Evolutionary conservation across 2,888 invertebrate species (phyloP), one percentile per base, ranked within the genome.

Genomic region (Trichopoda pennipes): DNA sequence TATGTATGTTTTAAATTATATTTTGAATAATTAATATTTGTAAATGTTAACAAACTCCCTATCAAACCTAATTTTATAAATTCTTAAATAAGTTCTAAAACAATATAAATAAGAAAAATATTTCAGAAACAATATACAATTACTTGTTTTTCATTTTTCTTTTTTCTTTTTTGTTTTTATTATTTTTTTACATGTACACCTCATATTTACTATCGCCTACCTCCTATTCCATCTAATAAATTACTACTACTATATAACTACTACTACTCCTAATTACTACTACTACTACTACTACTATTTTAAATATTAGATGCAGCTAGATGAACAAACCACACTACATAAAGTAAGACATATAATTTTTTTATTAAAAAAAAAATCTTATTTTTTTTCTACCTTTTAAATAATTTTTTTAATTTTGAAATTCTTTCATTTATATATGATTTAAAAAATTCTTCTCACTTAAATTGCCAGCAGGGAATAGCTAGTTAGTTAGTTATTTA

Each of bases 271-370:
- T 28, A 58, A 86, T 49, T 58, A 82, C 72, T 56, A 79, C 74
- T 68, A 28, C 6, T 28, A 28, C 58, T 66, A 73, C 82, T 72
- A 64, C 63, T 73, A 79, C 84, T 72, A 84, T 81, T 85, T 32
- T 44, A 75, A 76, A 87, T 85, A 87, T 86, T 89, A 89, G 89
- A 86, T 89, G 89, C 89, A 89, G 90, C 89, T 89, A 89, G 89
- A 89, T 85, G 89, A 89, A 89, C 89, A 89, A 86, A 89, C 89
- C 87, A 89, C 89, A 89, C 87, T 89, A 88, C 89, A 89, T 89
- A 89, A 89, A 89, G 89, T 89, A 89, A 89, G 89, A 84, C 85
- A 84, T 85, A 55, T 64, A 72, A 49, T 28, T 76, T 66, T 28
- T 35, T 47, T 75, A 28, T 38, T 72, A 63, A 17, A 44, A 6